phyloP scores from a whole-genome alignment of 2,113 vertebrate species.

The Anhinga rufa region DNA sequence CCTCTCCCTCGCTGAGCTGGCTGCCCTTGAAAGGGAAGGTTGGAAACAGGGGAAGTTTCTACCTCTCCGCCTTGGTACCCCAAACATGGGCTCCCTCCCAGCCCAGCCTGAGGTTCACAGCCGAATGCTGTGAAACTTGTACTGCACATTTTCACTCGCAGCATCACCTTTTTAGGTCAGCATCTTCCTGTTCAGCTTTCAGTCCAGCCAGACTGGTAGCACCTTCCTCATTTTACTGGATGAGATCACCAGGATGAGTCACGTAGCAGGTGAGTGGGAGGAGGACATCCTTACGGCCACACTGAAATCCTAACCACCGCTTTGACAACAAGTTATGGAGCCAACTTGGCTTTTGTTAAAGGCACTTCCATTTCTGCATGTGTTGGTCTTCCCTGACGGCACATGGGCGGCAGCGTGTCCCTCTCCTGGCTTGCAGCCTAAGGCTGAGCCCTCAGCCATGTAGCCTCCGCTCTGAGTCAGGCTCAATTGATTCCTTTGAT shows the following conservation, averaged over 20 bases:
- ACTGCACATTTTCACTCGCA: background rate
- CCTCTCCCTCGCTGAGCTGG: background rate
- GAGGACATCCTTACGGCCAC: background rate
- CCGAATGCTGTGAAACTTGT: accelerated
- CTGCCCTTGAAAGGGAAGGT: background rate
- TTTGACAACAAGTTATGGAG: accelerated
- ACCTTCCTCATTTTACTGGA: background rate
- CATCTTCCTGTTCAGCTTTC: background rate
- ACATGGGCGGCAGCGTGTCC: accelerated
- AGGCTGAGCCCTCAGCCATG: background rate
- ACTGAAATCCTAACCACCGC: background rate
- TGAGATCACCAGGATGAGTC: slow-evolving; percentile 1
- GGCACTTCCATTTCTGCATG: background rate
- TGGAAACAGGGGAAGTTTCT: background rate
- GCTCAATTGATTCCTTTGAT: background rate
- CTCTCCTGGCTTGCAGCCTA: background rate
- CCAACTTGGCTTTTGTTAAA: background rate
- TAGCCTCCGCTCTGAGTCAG: accelerated
- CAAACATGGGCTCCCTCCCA: background rate
- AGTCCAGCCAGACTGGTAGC: background rate
- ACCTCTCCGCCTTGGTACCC: background rate
- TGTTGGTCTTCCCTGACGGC: accelerated
- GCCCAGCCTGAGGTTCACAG: accelerated
- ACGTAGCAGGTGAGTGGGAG: background rate
- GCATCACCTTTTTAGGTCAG: background rate